These are phyloP conservation scores for Ophion ventricosus DNA, from an alignment of 2,888 invertebrate genomes.

Conservation along the genomic window DNA sequence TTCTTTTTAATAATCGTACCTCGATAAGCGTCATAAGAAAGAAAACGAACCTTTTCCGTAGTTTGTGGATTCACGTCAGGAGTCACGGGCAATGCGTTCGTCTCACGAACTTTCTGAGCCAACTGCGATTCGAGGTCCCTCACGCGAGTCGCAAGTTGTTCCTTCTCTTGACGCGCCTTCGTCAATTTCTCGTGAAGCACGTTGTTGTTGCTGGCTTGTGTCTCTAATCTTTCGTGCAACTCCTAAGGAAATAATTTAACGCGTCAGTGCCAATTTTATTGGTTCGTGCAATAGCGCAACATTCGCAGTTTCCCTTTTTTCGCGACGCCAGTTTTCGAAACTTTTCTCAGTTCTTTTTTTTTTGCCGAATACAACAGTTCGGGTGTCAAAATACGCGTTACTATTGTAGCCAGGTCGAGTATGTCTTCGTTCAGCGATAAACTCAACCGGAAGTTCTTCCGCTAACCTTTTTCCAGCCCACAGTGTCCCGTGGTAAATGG, in stretches of 20 bases:
- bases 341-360: too few relatives aligned
- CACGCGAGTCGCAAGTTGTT: slow-evolving; percentile 70
- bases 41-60: slow-evolving; percentile 52
- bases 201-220: slow-evolving; percentile 72
- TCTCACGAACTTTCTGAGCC: slow-evolving; percentile 63
- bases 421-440: too few relatives aligned
- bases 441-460: too few relatives aligned
- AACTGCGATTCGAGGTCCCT: slow-evolving; percentile 73
- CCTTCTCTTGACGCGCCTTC: slow-evolving; percentile 75
- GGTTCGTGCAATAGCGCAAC: neutral
- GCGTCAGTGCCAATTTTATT: neutral
- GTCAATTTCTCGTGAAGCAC: slow-evolving; percentile 75
- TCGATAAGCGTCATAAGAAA: too few relatives aligned
- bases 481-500: too few relatives aligned
- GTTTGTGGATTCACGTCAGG: slow-evolving; percentile 45
- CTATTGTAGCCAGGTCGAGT: too few relatives aligned
- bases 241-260: slow-evolving; percentile 67
- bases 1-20: too few relatives aligned
- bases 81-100: neutral
- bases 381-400: too few relatives aligned
- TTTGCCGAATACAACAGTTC: too few relatives aligned
- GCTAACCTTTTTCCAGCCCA: too few relatives aligned
- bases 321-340: too few relatives aligned
- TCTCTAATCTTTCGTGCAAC: slow-evolving; percentile 72
- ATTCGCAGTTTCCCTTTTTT: too few relatives aligned